Evolutionary conservation across 2,797 vertebrate genomes (phyloP), one percentile per base, ranked within the genome.

Genomic region (Periparus ater): DNA sequence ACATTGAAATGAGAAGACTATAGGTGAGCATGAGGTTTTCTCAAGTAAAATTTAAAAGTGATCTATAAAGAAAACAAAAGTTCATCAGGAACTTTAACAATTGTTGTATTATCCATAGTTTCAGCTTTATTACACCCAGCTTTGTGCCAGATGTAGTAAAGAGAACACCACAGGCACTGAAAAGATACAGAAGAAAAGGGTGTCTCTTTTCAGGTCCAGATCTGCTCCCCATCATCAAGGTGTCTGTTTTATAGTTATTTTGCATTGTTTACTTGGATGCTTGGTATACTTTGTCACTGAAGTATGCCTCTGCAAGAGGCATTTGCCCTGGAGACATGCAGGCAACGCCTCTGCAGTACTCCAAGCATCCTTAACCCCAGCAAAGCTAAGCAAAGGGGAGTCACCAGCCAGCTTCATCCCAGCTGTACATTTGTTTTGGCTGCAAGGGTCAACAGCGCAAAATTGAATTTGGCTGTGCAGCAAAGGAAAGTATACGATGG

Each of bases 371-470:
- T 81, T 63, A 95, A 77, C 78, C 38, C 63, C 8, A 1, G 72
- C 80, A 66, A 84, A 78, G 55, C 48, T 72, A 77, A 91, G 77
- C 29, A 7, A 78, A 27, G 20, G 32, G 84, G 73, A 94, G 51
- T 72, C 83, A 54, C 70, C 87, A 92, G 88, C 51, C 84, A 83
- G 5, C 76, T 92, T 96, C 48, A 16, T 95, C 83, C 83, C 86
- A 93, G 88, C 70, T 47, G 36, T 83, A 15, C 75, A 30, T 97
- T 98, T 97, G 91, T 97, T 95, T 98, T 97, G 96, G 95, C 95
- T 95, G 93, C 87, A 81, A 81, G 67, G 81, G 70, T 91, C 92
- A 96, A 92, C 74, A 92, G 72, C 74, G 68, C 34, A 92, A 93
- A 92, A 87, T 72, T 95, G 81, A 96, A 94, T 85, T 97, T 97